phyloP scores from a whole-genome alignment of 2,797 vertebrate species.

The Acrossocheilus wenchowensis region DNA sequence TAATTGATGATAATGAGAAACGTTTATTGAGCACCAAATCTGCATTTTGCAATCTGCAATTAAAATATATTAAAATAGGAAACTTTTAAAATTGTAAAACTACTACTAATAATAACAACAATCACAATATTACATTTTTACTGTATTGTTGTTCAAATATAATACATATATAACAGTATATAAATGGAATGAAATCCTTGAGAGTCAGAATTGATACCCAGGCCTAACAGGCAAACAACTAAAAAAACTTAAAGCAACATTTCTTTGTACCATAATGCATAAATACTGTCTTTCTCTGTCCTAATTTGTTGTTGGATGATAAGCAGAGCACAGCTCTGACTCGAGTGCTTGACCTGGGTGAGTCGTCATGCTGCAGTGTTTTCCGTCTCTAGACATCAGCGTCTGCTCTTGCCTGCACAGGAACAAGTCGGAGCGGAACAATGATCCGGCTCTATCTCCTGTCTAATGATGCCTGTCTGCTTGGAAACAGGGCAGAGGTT shows the following conservation, averaged over 20 bases:
- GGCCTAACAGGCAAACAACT: background rate
- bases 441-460: slow-evolving; percentile 1
- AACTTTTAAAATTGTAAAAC: background rate
- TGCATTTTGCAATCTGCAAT: background rate
- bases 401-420: slow-evolving; percentile 25
- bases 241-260: background rate
- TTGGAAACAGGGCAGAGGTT: slow-evolving; percentile 39
- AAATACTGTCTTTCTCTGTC: background rate
- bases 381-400: slow-evolving; percentile 17
- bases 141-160: background rate
- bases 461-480: slow-evolving; percentile 56
- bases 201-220: background rate
- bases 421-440: slow-evolving; percentile 14
- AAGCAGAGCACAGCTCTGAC: slow-evolving; percentile 20
- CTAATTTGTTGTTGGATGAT: slow-evolving; percentile 37
- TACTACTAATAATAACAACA: too few species aligned
- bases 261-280: background rate
- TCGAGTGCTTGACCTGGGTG: slow-evolving; percentile 32
- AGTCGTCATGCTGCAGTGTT: background rate
- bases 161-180: background rate
- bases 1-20: background rate
- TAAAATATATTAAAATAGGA: background rate
- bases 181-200: background rate
- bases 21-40: background rate
- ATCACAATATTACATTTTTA: background rate